Evolutionary conservation across 2,797 vertebrate genomes (phyloP).

Genomic region (Hypotaenidia okinawae): DNA sequence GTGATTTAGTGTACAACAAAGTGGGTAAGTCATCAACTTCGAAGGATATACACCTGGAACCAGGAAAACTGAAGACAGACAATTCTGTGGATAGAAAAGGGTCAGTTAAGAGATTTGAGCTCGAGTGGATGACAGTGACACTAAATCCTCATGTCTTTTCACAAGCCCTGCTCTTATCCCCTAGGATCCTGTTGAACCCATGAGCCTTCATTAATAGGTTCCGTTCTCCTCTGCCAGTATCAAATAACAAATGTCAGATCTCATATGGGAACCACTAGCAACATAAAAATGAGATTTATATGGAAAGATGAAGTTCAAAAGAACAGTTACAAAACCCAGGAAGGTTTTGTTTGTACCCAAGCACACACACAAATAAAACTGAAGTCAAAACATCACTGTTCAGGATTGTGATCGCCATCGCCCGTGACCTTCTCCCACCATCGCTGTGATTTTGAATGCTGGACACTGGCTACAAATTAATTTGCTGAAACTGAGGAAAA

Average conservation of each 20-base stretch:
- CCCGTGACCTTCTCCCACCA: constrained; percentile 1
- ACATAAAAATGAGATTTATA: constrained; percentile 66
- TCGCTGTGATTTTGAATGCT: background rate
- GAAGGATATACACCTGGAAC: constrained; percentile 52
- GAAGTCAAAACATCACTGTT: constrained; percentile 30
- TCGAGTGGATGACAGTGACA: constrained; percentile 52
- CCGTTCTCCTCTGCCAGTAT: constrained; percentile 55
- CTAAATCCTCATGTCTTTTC: constrained; percentile 66
- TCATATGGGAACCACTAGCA: constrained; percentile 52
- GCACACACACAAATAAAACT: constrained; percentile 30
- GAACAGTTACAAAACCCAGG: constrained; percentile 52
- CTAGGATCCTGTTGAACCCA: constrained; percentile 53
- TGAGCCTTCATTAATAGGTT: constrained; percentile 50
- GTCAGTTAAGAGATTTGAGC: constrained; percentile 39
- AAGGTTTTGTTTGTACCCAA: constrained; percentile 57
- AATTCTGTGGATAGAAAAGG: constrained; percentile 6
- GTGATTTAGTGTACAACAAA: constrained; percentile 56
- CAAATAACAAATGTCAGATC: constrained; percentile 60
- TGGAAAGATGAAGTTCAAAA: constrained; percentile 61
- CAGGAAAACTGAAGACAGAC: constrained; percentile 32
- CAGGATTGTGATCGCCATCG: background rate
- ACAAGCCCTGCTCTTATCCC: constrained; percentile 42
- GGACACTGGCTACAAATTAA: background rate
- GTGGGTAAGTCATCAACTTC: constrained; percentile 44
- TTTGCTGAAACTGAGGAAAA: constrained; percentile 45